Percentiles rank a stretch among this genome's conserved stretches.
Evolutionary conservation across 1,140 invertebrate genomes (phyloP).

Genomic region (Limonius californicus): DNA sequence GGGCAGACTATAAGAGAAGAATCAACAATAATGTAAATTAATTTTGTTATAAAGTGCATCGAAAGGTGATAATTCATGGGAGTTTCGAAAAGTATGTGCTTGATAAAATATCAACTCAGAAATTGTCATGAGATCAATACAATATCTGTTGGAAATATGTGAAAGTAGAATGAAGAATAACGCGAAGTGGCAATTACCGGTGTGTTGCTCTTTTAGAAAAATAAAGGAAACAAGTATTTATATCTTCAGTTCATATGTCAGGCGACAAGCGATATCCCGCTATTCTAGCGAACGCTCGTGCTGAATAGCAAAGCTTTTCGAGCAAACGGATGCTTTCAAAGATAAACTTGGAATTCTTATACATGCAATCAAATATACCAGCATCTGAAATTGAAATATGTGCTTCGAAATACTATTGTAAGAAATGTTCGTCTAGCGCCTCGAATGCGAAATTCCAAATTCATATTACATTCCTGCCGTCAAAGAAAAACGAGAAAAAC

Average conservation of each 20-base stretch:
- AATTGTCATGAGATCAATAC: no score
- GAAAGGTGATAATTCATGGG: no score
- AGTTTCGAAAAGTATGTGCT: no score
- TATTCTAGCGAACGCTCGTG: neutral
- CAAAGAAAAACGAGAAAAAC: no score
- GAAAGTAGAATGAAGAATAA: no score
- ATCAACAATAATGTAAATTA: no score
- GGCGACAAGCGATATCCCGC: constrained; percentile 12
- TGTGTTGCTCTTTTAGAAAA: no score
- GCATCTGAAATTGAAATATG: constrained; percentile 11
- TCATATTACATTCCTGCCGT: neutral
- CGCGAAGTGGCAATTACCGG: no score
- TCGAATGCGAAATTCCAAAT: neutral
- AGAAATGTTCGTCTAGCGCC: constrained; percentile 1
- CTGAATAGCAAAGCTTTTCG: constrained; percentile 8
- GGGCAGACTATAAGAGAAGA: no score
- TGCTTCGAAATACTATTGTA: constrained; percentile 9
- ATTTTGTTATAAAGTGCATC: no score
- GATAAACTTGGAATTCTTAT: constrained; percentile 12
- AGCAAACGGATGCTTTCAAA: constrained; percentile 11
- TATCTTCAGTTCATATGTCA: constrained; percentile 2
- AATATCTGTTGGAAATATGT: no score
- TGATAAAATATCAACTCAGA: no score
- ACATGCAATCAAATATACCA: constrained; percentile 14
- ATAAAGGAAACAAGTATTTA: neutral